Conservation (phyloP, 2,113 vertebrate species). For the Oryzias woworae region DNA sequence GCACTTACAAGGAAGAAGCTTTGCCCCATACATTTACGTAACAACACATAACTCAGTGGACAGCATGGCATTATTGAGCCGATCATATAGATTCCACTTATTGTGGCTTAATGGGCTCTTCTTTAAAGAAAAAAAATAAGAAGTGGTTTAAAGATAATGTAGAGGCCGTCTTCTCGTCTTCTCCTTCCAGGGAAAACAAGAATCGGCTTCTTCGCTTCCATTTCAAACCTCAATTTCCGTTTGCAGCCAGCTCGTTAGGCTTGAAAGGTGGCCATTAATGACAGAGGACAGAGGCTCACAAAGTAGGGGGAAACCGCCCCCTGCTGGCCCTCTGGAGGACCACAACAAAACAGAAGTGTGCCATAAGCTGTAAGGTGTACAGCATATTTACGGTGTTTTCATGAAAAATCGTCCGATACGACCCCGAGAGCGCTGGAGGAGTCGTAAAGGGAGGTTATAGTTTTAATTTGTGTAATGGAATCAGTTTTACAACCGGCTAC, state of each 20-base stretch:
- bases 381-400: too few relatives aligned
- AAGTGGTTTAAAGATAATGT: slow-evolving; percentile 51
- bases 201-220: slow-evolving; percentile 68
- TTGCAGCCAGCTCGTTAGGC: slow-evolving; percentile 59
- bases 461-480: too few relatives aligned
- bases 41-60: slow-evolving; percentile 78
- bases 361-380: too few relatives aligned
- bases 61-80: slow-evolving; percentile 72
- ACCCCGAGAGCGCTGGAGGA: too few relatives aligned
- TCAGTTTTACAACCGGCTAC: too few relatives aligned
- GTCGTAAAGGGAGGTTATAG: too few relatives aligned
- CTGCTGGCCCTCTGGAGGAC: slow-evolving; percentile 46
- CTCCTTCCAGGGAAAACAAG: slow-evolving; percentile 34
- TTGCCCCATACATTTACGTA: slow-evolving; percentile 74
- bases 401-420: too few relatives aligned
- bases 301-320: slow-evolving; percentile 47
- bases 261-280: slow-evolving; percentile 58
- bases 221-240: slow-evolving; percentile 63
- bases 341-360: background rate
- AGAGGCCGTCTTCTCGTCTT: slow-evolving; percentile 27
- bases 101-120: slow-evolving; percentile 68
- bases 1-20: slow-evolving; percentile 72
- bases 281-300: background rate
- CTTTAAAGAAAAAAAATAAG: slow-evolving; percentile 22
- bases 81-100: slow-evolving; percentile 70